These are phyloP conservation scores for Drosophila auraria DNA, from an alignment of 1,140 invertebrate species.

Conservation along the genomic window DNA sequence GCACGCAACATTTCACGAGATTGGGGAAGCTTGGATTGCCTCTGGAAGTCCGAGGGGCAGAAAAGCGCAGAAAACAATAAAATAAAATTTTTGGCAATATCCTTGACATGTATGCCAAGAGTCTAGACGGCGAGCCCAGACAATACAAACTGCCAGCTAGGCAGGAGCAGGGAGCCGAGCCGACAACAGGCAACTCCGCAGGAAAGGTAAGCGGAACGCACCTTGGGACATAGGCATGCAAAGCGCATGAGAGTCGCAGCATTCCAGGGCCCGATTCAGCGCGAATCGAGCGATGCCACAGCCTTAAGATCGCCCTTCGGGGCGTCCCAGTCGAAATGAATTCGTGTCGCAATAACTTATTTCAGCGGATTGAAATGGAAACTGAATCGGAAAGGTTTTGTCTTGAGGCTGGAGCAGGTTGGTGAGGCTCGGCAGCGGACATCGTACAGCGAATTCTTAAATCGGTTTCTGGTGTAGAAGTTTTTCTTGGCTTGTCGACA, in stretches of 20 bases:
- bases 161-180: constrained; percentile 20
- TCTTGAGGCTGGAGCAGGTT: not conserved
- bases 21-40: no score
- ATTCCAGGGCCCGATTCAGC: constrained; percentile 65
- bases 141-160: constrained; percentile 52
- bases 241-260: constrained; percentile 37
- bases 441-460: constrained; percentile 43
- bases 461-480: constrained; percentile 75
- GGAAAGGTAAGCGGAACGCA: constrained; percentile 27
- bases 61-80: constrained; percentile 64
- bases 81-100: constrained; percentile 66
- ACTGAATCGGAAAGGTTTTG: constrained; percentile 33
- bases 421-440: not conserved
- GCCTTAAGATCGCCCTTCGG: constrained; percentile 51
- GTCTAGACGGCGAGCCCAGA: constrained; percentile 70
- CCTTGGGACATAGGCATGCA: constrained; percentile 55
- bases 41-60: not conserved
- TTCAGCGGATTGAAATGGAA: constrained; percentile 70
- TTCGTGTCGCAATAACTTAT: constrained; percentile 80
- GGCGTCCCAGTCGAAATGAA: constrained; percentile 57
- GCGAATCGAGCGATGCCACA: constrained; percentile 48
- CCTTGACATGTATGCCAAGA: constrained; percentile 70
- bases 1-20: not conserved
- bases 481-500: constrained; percentile 70
- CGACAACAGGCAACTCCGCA: constrained; percentile 6